Conservation (phyloP, 2,888 invertebrate species). For the Tortricodes alternella region DNA sequence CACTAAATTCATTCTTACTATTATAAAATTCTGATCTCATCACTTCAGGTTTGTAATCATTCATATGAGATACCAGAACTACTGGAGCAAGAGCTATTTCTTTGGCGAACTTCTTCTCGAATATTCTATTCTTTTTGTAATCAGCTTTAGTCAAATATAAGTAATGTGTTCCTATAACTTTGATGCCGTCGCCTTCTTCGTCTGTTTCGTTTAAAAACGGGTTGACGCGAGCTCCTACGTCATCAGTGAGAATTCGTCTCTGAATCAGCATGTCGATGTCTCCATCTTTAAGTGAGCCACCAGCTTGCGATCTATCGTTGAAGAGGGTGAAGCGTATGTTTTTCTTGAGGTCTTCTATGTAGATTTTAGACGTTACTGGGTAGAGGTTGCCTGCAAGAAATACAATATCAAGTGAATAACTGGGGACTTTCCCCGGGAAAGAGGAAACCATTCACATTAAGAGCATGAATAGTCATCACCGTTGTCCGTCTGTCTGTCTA, state of each 20-base stretch:
- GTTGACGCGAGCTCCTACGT: conserved; percentile 75
- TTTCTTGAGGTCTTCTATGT: conserved; percentile 80
- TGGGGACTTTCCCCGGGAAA: too few relatives aligned
- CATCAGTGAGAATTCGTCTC: conserved; percentile 90
- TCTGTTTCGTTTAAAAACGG: conserved; percentile 52
- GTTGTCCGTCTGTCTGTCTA: too few relatives aligned
- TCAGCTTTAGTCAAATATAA: conserved; percentile 56
- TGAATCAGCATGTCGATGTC: conserved; percentile 92
- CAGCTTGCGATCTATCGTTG: conserved; percentile 92
- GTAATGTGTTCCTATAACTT: conserved; percentile 56
- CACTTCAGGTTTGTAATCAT: conserved; percentile 25
- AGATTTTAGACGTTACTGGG: conserved; percentile 93
- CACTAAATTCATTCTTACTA: conserved; percentile 59
- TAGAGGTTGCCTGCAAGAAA: conserved; percentile 88
- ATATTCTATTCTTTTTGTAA: conserved; percentile 54
- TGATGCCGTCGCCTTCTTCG: conserved; percentile 37
- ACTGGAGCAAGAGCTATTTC: conserved; percentile 53
- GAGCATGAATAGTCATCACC: too few relatives aligned
- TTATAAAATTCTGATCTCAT: conserved; percentile 62
- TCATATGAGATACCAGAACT: conserved; percentile 40
- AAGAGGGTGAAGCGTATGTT: conserved; percentile 83
- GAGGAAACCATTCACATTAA: too few relatives aligned
- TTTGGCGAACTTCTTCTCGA: conserved; percentile 66
- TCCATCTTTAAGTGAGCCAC: conserved; percentile 88
- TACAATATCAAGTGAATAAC: too few relatives aligned